phyloP scores from a whole-genome alignment of 2,113 vertebrate genomes.

The Miniopterus natalensis region DNA sequence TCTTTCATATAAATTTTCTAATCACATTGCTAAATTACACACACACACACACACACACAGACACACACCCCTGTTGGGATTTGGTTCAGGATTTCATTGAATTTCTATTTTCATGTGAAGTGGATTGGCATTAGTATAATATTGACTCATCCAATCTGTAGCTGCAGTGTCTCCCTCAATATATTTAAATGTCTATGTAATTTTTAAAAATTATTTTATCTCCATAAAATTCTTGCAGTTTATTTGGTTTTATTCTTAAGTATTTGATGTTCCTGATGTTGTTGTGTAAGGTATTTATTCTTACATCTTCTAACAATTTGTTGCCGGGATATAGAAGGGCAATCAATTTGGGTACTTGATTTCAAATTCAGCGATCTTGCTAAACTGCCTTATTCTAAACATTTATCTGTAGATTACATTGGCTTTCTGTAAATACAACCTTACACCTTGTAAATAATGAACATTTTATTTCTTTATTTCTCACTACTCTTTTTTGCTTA shows the following conservation, averaged over 20 bases:
- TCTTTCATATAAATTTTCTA: neutral
- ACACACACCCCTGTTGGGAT: neutral
- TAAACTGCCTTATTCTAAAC: neutral
- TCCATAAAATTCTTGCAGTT: neutral
- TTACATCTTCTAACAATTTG: neutral
- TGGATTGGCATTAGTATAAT: neutral
- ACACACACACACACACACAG: neutral
- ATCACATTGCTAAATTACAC: neutral
- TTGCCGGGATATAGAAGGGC: neutral
- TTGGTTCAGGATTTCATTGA: neutral
- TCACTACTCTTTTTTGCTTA: neutral
- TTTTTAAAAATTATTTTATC: neutral
- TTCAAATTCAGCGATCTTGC: neutral
- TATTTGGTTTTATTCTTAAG: neutral
- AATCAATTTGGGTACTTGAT: neutral
- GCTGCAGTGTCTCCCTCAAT: neutral
- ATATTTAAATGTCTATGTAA: neutral
- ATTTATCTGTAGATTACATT: conserved; percentile 6
- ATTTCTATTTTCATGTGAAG: neutral
- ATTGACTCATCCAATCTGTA: neutral
- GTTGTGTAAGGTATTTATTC: neutral
- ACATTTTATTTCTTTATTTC: conserved; percentile 17
- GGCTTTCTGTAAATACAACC: neutral
- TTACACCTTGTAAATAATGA: neutral
- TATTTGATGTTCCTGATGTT: neutral